Evolutionary conservation across 2,888 invertebrate species (phyloP).

Genomic region (Meiosimyza decipiens): DNA sequence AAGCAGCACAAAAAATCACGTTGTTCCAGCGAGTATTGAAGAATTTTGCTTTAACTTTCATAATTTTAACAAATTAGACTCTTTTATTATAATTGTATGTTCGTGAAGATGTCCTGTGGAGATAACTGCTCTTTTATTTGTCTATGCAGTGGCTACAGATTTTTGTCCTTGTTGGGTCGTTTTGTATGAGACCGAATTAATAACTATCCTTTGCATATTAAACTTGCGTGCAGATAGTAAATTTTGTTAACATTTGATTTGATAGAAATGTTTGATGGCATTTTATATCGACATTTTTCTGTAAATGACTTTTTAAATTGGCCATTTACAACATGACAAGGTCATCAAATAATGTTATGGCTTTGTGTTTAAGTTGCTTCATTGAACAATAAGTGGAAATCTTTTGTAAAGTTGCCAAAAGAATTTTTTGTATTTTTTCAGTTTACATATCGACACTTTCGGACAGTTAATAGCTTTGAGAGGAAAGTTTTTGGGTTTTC

Average conservation of each 20-base stretch:
- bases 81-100: constrained; percentile 61
- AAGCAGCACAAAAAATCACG: constrained; percentile 57
- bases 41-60: constrained; percentile 58
- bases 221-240: constrained; percentile 57
- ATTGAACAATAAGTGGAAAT: background rate
- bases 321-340: constrained; percentile 10
- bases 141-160: constrained; percentile 53
- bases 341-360: background rate
- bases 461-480: too few relatives aligned
- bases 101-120: constrained; percentile 62
- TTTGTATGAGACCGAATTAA: constrained; percentile 44
- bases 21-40: constrained; percentile 59
- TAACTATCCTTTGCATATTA: constrained; percentile 49
- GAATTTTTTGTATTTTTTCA: too few relatives aligned
- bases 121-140: constrained; percentile 57
- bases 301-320: constrained; percentile 22
- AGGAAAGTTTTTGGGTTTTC: too few relatives aligned
- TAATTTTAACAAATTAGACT: constrained; percentile 61
- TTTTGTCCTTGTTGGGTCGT: constrained; percentile 43
- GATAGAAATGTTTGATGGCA: constrained; percentile 11
- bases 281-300: background rate
- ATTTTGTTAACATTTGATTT: constrained; percentile 27
- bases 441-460: too few relatives aligned
- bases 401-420: background rate
- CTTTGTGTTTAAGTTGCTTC: background rate